Evolutionary conservation across 2,888 invertebrate genomes (phyloP), one percentile per base, ranked within the genome.

Genomic region (Cremastobaeus sp.): DNA sequence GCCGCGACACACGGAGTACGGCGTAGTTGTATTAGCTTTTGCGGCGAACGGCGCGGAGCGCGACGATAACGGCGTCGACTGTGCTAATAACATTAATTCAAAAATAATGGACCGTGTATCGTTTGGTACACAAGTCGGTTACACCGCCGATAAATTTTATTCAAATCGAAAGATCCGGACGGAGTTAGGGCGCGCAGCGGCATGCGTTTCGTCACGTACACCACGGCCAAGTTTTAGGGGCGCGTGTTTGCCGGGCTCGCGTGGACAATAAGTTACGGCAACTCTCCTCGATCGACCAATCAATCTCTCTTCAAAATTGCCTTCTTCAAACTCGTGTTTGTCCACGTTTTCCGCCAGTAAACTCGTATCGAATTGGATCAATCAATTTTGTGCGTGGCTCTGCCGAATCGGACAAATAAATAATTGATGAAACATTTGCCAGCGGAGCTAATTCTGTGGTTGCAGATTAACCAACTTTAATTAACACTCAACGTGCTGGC

Each of bases 51-150:
- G n/a, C 14, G 21, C 25, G 45, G 12, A 52, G 43, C 43, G 35
- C 17, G 11, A 43, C 57, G 57, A 68, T 68, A 59, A 59, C 59
- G 34, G 52, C 59, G 59, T 50, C 30, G 50, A 37, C 68, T 68
- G 68, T 37, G 59, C 68, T 52, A 68, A 68, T 52, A 68, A 45
- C 18, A 68, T 68, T 68, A 68, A 68, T 68, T 68, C 59, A 34
- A 45, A 59, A 59, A 68, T 50, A 68, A 45, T 59, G 37, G 52
- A 12, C 45, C 52, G 52, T 30, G 50, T 59, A 48, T 68, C 57
- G 50, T 68, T 68, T 60, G 32, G 68, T 60, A 45, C 52, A 59
- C 59, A 37, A 11, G 68, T 14, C 52, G 37, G 37, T 52, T 68
- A 68, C 59, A 59, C 60, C 52, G 45, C 30, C 68, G 45, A 68